Base-by-base conservation (phyloP, 2,113 vertebrate genomes). In the Myxocyprinus asiaticus region DNA sequence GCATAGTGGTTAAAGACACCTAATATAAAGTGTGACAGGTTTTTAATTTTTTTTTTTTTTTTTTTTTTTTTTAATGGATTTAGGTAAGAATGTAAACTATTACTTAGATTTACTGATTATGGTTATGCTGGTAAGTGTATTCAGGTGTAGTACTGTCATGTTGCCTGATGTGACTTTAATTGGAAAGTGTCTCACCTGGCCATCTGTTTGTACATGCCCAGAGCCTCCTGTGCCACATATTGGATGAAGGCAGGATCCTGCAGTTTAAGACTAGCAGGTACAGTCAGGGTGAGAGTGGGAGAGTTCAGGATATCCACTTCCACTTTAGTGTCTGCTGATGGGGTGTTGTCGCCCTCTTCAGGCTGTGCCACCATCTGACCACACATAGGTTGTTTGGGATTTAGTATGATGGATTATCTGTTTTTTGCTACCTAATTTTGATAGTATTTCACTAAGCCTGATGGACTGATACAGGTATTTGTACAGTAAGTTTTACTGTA, bases 221-320 rank as follows among this genome's bases (percentile, higher is more conserved):
- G 86, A 74, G 94, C 93, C 89, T 94, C 94, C 50, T 88, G 90
- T 85, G 91, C 86, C 79, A 96, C 71, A 0, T 94, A 93, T 85
- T 94, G 93, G 76, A 96, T 90, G 84, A 96, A 95, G 81, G 89
- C 90, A 0, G 93, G 88, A 75, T 90, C 91, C 70, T 93, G 83
- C 67, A 91, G 64, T 11, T 90, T 86, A 87, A 96, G 84, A 75
- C 88, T 91, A 11, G 83, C 86, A 7, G 95, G 93, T 58, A 94
- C 89, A 44, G 85, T 90, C 62, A 95, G 85, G 53, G 88, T 90
- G 53, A 95, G 90, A 68, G 90, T 88, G n/a, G 92, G 87, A 59
- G 92, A 92, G 89, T 94, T 91, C 79, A 95, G 85, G 88, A 96
- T 85, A 82, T 88, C 94, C 14, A 96, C 91, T 0, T 96, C 91